Base-by-base conservation (phyloP, 1,140 invertebrate genomes). In the Lycorma delicatula region DNA sequence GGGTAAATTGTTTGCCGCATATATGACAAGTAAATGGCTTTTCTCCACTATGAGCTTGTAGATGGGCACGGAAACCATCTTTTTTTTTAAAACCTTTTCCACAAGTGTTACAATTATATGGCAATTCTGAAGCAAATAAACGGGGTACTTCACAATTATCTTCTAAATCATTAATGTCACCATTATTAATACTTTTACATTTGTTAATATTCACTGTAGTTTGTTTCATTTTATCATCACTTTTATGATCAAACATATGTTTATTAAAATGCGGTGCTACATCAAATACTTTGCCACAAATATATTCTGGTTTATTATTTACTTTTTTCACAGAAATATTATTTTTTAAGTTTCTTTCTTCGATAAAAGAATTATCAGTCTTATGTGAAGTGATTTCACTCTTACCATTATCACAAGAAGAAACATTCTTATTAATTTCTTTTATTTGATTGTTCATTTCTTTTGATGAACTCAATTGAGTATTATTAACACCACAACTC, bases 11-110 rank as follows among this genome's bases (percentile, higher is more conserved):
- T 63, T 78, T 77, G 1, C 72, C 70, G 59, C 77, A 79, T 20
- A 74, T 65, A 6, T 68, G 66, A 63, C 77, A 78, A 50, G 69
- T 75, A 63, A 72, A 79, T 28, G 76, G 75, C 46, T 77, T 79
- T 44, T 77, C 75, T 62, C 75, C 76, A 7, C 71, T 72, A 61
- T 79, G 77, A 3, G 55, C 55, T n/a, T 48, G 46, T 48, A 61
- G 26, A 58, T 64, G 63, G n/a, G 60, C 54, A 5, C 58, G 38
- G 22, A 63, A 52, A 22, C 57, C 54, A n/a, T 58, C 57, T 38
- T 52, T 29, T 31, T 52, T 54, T 20, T 55, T 51, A 38, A 53
- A 56, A 27, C 49, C 44, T 13, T 34, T 54, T 18, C 56, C 46
- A 46, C 62, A 63, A 16, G 51, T 34, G 18, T 58, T 52, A 27